Evolutionary conservation across 2,113 vertebrate species (phyloP), one percentile per base, ranked within the genome.

Genomic region (Myodes glareolus): DNA sequence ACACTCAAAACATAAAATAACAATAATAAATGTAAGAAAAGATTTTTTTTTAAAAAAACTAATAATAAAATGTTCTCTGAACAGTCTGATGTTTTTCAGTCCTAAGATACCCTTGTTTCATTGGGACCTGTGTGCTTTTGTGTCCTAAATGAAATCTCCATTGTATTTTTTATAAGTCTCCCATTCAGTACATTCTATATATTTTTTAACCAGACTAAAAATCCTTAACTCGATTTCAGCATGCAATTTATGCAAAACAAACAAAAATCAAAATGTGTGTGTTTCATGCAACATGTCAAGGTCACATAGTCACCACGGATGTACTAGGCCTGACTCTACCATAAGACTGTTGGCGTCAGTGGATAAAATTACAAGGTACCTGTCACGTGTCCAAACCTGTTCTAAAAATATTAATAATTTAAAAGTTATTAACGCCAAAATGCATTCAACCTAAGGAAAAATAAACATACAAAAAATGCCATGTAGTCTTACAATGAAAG

Each of bases 331-430:
- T 7, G 55, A 13, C 17, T 39, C 33, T 21, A 8, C 19, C 7
- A 39, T 25, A 17, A 89, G 27, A 50, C 67, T 1, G 47, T 0
- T 68, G 47, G 33, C 17, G 16, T 29, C 4, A 13, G 13, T 12
- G 21, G 47, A 6, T 16, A 55, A 90, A 39, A 73, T 47, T 33
- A 75, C 3, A 23, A 7, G 3, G 16, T 9, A 65, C 45, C 25
- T 16, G 8, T 14, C 29, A 12, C 9, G 1, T 2, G 0, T 9
- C 23, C 39, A 21, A 27, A 33, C n/a, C 58, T n/a, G 13, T 70
- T 17, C 27, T 65, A 23, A 61, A 82, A 42, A 39, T 25, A 0
- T 23, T 42, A 47, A 85, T 12, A 88, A 65, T 5, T 3, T 13
- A 68, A 85, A 90, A 85, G 19, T 14, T 27, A 73, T 7, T 58